Evolutionary conservation across 2,888 invertebrate species (phyloP), one percentile per base, ranked within the genome.

Genomic region (Eupeodes latifasciatus): DNA sequence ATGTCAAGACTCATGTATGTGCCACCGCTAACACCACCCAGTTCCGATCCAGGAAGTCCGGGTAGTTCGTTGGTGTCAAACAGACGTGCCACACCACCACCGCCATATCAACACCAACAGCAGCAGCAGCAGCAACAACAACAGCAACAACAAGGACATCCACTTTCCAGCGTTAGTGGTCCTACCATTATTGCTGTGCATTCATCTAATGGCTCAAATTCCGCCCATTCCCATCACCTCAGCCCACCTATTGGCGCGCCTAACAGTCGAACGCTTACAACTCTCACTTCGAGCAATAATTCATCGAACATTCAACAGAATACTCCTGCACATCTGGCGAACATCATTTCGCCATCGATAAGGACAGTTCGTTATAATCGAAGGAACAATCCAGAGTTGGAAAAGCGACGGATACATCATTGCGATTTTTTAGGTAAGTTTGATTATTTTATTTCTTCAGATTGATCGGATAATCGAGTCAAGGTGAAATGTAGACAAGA

Each of bases 301-400:
- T 80, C 88, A 55, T 76, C 88, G 69, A 84, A 88, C 62, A 59
- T 85, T n/a, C 92, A 91, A 67, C 92, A 91, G 82, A 81, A 82
- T 53, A 92, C 92, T 14, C 91, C 93, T 19, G 92, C 92, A 47
- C 93, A 93, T 87, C 91, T 93, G 71, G 93, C 92, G 44, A 92
- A 92, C 74, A 90, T 93, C 72, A 93, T 93, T 86, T 92, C 92
- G 81, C 91, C 91, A 27, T 74, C 89, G 44, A 91, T 93, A 40
- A 92, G 93, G 89, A 93, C 94, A 44, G 93, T 95, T 89, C 97
- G 97, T 92, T 98, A 98, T 94, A 99, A 99, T 94, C 95, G 99
- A 90, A 95, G 98, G 92, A 99, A 99, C 94, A 99, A 99, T 94
- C 99, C 99, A 0, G 99, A 99, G 93, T 94, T 99, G 91, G 99